phyloP scores from a whole-genome alignment of 2,797 vertebrate genomes.

The Lacerta viridis region DNA sequence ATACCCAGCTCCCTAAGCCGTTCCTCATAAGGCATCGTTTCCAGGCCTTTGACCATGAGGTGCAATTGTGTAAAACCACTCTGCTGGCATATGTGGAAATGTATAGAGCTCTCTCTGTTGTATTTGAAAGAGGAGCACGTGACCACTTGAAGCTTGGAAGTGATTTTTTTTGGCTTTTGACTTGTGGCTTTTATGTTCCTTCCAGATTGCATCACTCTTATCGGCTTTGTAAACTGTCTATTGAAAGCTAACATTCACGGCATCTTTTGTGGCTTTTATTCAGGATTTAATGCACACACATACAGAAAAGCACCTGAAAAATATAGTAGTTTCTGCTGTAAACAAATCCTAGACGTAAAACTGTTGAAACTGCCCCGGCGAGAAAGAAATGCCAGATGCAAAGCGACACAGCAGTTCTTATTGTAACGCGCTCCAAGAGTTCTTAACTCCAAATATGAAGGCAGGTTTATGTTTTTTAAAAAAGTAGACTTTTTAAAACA shows the following conservation, averaged over 20 bases:
- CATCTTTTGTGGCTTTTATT: background rate
- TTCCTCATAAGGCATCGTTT: too few relatives aligned
- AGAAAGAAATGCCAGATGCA: constrained; percentile 7
- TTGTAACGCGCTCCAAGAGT: background rate
- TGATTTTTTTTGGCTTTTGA: background rate
- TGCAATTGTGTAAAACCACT: background rate
- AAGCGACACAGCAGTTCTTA: background rate
- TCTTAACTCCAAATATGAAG: rapidly evolving
- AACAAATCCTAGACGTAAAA: background rate
- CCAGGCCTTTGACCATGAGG: too few relatives aligned
- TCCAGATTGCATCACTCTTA: background rate
- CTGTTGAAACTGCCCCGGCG: background rate
- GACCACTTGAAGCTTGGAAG: background rate
- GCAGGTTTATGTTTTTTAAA: background rate
- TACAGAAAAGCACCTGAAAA: background rate
- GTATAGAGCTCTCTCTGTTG: background rate
- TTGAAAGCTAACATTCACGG: background rate
- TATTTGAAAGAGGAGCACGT: constrained; percentile 9
- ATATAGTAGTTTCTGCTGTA: background rate
- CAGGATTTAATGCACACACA: background rate
- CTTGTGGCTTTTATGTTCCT: background rate
- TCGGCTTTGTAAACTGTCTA: background rate
- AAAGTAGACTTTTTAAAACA: background rate
- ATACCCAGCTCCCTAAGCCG: too few relatives aligned
- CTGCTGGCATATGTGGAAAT: background rate